Percentiles rank a stretch among this genome's conserved stretches.
Conservation (phyloP, 2,113 vertebrate genomes). For the Microtus oregoni region DNA sequence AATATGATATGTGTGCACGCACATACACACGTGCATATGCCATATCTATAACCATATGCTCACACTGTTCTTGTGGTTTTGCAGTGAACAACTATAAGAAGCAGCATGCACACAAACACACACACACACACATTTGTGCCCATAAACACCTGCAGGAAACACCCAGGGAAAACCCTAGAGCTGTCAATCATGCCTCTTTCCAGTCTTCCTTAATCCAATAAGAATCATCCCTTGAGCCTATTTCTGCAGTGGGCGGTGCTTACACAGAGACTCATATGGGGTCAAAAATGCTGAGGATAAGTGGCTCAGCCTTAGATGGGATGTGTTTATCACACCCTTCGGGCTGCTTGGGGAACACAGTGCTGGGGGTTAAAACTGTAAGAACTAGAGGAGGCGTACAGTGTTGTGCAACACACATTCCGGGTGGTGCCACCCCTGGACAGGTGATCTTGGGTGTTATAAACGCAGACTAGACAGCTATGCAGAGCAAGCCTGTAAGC, state of each 20-base stretch:
- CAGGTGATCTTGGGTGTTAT: neutral
- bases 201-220: neutral
- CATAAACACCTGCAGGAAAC: neutral
- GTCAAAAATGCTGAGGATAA: neutral
- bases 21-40: neutral
- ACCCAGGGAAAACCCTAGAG: accelerated
- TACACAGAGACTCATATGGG: neutral
- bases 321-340: too few relatives aligned
- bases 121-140: neutral
- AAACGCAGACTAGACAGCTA: neutral
- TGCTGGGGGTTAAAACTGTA: neutral
- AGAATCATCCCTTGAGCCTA: neutral
- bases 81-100: neutral
- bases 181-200: accelerated
- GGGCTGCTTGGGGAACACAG: neutral
- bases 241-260: neutral
- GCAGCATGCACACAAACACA: neutral
- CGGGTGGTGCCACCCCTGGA: neutral
- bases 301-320: neutral
- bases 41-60: neutral
- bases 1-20: neutral
- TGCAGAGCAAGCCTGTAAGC: neutral
- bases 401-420: neutral
- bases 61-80: neutral
- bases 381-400: neutral